A percentile compares a stretch with the other conserved stretches of the same genome.
Evolutionary conservation across 2,888 invertebrate genomes (phyloP).

Genomic region (Periphyllus acericola): DNA sequence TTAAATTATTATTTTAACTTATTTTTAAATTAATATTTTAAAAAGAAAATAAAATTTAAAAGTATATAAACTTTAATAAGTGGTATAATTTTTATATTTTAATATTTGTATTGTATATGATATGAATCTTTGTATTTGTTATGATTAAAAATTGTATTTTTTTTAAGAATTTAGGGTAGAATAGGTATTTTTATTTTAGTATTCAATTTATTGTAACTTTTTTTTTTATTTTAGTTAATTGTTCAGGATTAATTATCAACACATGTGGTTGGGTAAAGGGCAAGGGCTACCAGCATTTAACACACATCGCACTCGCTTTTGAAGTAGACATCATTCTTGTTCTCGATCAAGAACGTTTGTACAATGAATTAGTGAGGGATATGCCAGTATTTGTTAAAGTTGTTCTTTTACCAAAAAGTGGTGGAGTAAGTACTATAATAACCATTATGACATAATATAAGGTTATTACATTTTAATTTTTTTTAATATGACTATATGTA

Average conservation of each 20-base stretch:
- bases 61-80: no score
- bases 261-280: slow-evolving; percentile 98
- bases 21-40: no score
- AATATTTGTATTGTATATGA: no score
- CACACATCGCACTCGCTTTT: slow-evolving; percentile 91
- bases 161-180: neutral
- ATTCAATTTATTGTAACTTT: neutral
- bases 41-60: no score
- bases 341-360: slow-evolving; percentile 94
- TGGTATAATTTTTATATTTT: no score
- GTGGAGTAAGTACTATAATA: slow-evolving; percentile 78
- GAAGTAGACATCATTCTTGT: slow-evolving; percentile 96
- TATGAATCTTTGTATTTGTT: no score
- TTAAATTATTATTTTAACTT: no score
- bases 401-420: slow-evolving; percentile 92
- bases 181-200: neutral
- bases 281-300: slow-evolving; percentile 85
- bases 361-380: slow-evolving; percentile 92
- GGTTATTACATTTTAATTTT: no score
- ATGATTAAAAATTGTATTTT: no score
- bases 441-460: neutral
- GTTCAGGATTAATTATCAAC: slow-evolving; percentile 93
- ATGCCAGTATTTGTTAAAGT: slow-evolving; percentile 94
- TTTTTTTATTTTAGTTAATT: slow-evolving; percentile 74
- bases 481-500: no score